These are phyloP conservation scores for Aphelinus certus DNA, from an alignment of 1,140 invertebrate species.

Conservation along the genomic window DNA sequence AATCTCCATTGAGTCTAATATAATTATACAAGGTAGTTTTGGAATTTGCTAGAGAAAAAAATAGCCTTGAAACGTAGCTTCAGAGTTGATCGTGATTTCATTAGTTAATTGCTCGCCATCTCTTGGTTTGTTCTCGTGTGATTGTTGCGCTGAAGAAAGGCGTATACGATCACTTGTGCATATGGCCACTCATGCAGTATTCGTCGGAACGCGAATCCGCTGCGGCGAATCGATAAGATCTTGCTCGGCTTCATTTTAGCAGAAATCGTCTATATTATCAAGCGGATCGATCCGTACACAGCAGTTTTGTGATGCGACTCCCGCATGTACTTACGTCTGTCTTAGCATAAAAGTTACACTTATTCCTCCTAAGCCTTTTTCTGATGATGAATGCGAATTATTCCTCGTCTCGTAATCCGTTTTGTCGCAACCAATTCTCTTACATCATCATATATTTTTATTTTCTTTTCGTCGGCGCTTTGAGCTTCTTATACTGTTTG, in stretches of 20 bases:
- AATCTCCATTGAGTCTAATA: too few relatives aligned
- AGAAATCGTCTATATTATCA: constrained; percentile 23
- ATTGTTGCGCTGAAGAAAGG: too few relatives aligned
- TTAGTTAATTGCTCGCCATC: too few relatives aligned
- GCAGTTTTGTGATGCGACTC: not conserved
- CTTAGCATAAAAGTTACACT: not conserved
- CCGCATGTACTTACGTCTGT: not conserved
- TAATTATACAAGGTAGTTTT: too few relatives aligned
- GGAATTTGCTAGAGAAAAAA: too few relatives aligned
- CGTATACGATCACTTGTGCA: too few relatives aligned
- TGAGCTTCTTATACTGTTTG: too few relatives aligned
- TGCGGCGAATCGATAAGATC: constrained; percentile 9
- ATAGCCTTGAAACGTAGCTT: too few relatives aligned
- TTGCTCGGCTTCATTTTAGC: not conserved
- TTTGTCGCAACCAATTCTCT: constrained; percentile 16
- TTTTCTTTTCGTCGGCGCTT: not conserved
- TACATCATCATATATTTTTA: constrained; percentile 10
- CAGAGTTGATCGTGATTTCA: too few relatives aligned
- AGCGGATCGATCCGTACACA: not conserved
- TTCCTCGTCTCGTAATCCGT: constrained; percentile 16
- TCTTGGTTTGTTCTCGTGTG: too few relatives aligned
- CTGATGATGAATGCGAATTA: constrained; percentile 16
- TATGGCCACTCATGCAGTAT: too few relatives aligned
- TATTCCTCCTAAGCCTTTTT: not conserved
- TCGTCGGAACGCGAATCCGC: not conserved